These are phyloP conservation scores for Prosopocoilus inquinatus DNA, from an alignment of 2,888 invertebrate species.

Conservation along the genomic window DNA sequence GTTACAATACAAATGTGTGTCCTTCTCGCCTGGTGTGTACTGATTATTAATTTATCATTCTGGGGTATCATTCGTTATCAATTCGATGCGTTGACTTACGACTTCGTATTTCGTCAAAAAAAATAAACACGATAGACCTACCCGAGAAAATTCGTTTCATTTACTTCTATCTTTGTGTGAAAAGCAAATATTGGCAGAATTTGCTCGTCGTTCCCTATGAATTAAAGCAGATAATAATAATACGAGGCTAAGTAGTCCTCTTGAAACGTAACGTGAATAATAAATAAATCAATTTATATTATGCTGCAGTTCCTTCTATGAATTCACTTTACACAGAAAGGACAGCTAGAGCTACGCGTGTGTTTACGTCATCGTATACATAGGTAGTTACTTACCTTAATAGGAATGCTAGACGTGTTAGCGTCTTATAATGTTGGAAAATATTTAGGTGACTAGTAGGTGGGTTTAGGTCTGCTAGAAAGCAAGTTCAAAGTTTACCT, in stretches of 20 bases:
- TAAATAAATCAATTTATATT: not conserved
- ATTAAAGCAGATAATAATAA: not conserved
- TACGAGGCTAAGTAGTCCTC: not conserved
- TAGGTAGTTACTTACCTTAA: slow-evolving; percentile 10
- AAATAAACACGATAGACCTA: too few relatives aligned
- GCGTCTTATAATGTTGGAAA: not conserved
- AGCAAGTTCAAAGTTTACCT: slow-evolving; percentile 1
- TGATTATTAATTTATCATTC: too few relatives aligned
- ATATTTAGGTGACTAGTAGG: slow-evolving; percentile 15
- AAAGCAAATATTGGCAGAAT: not conserved
- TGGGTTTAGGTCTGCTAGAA: not conserved
- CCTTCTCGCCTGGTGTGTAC: too few relatives aligned
- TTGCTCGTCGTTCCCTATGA: not conserved
- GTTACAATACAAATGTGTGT: too few relatives aligned
- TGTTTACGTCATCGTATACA: slow-evolving; percentile 8
- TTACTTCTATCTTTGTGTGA: not conserved
- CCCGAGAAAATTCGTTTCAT: too few relatives aligned
- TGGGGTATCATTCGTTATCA: too few relatives aligned
- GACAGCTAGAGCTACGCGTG: not conserved
- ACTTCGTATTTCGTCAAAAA: too few relatives aligned
- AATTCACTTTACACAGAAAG: not conserved
- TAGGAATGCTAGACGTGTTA: slow-evolving; percentile 4
- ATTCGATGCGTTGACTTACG: too few relatives aligned
- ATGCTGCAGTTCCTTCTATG: not conserved
- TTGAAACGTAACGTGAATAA: not conserved